A percentile compares a stretch with the other conserved stretches of the same genome.
phyloP scores from a whole-genome alignment of 2,888 invertebrate species.

The Zaprionus lineosus region DNA sequence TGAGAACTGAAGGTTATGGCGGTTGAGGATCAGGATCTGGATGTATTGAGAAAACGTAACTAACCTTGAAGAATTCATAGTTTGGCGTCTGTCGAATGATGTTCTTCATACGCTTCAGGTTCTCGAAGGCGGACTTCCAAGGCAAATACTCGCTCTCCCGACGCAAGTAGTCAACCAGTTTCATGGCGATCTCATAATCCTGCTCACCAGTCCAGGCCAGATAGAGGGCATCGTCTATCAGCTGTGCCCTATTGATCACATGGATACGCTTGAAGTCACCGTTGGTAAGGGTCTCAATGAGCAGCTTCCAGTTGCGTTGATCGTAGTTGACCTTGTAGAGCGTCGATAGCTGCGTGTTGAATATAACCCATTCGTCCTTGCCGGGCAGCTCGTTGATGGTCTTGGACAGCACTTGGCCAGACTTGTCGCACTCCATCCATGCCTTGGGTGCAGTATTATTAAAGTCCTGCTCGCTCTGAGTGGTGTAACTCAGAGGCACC shows the following conservation, averaged over 20 bases:
- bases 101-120: constrained; percentile 85
- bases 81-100: constrained; percentile 86
- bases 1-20: constrained; percentile 41
- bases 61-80: constrained; percentile 86
- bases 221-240: constrained; percentile 91
- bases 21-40: background rate
- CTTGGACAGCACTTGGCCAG: constrained; percentile 58
- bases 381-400: constrained; percentile 81
- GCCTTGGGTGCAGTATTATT: constrained; percentile 83
- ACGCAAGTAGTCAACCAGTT: constrained; percentile 83
- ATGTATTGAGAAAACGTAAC: constrained; percentile 8
- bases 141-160: constrained; percentile 83
- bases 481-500: constrained; percentile 86
- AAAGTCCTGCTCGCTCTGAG: constrained; percentile 83
- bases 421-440: constrained; percentile 84
- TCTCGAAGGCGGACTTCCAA: constrained; percentile 85
- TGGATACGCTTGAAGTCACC: constrained; percentile 85
- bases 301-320: constrained; percentile 87
- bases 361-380: constrained; percentile 87
- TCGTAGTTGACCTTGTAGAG: constrained; percentile 91
- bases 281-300: constrained; percentile 85
- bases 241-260: constrained; percentile 89
- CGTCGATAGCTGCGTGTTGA: constrained; percentile 89
- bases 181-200: constrained; percentile 86
- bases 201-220: constrained; percentile 86